phyloP scores from a whole-genome alignment of 2,888 invertebrate species.

The Choristoneura rosaceana region DNA sequence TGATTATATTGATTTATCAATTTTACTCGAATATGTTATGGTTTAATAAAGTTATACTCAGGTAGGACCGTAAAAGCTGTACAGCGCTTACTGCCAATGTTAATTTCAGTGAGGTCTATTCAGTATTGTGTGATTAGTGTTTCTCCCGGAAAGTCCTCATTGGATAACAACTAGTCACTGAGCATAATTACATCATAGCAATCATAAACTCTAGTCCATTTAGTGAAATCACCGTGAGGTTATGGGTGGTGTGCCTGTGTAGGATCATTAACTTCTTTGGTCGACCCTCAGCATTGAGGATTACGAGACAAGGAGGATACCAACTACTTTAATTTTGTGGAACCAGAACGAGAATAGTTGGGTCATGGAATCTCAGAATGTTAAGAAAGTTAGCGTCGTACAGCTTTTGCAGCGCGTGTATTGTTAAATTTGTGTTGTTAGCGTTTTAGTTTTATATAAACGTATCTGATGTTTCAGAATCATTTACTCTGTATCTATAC shows the following conservation, averaged over 20 bases:
- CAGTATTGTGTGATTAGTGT: neutral
- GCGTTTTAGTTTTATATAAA: slow-evolving; percentile 23
- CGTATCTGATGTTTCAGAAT: slow-evolving; percentile 23
- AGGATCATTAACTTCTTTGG: too few species aligned
- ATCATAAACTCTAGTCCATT: slow-evolving; percentile 19
- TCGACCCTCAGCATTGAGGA: neutral
- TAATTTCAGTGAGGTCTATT: neutral
- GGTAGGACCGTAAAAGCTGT: slow-evolving; percentile 11
- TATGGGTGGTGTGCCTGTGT: too few species aligned
- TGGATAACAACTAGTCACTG: slow-evolving; percentile 19
- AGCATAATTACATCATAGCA: slow-evolving; percentile 19
- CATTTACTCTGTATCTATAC: slow-evolving; percentile 15
- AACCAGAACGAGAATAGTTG: neutral
- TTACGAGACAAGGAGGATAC: neutral
- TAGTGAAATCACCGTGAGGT: neutral
- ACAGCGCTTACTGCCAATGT: neutral
- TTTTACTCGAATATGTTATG: slow-evolving; percentile 13
- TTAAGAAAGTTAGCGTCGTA: neutral
- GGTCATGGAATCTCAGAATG: neutral
- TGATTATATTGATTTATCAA: slow-evolving; percentile 2
- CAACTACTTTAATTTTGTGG: neutral
- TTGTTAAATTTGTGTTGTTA: slow-evolving; percentile 30
- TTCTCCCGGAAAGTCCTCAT: neutral
- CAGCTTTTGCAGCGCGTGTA: slow-evolving; percentile 24
- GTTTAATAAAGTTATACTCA: slow-evolving; percentile 12